Percentiles rank a stretch among this genome's conserved stretches.
Conservation (phyloP, 2,113 vertebrate species). For the Psammodynastes pulverulentus region DNA sequence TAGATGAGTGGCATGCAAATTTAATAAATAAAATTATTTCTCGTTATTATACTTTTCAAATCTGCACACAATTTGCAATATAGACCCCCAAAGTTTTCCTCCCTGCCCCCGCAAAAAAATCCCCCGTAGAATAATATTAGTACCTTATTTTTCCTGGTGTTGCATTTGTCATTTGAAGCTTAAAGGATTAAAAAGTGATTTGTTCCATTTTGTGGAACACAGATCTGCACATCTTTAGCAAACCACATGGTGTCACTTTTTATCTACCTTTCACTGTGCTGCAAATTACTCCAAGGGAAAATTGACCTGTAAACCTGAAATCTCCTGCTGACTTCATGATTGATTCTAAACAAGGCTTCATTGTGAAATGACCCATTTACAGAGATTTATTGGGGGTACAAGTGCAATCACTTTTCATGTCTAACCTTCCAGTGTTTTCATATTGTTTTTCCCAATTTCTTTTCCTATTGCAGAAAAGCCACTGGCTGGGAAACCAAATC, state of each 20-base stretch:
- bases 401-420: not conserved
- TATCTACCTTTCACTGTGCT: not conserved
- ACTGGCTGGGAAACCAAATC: not conserved
- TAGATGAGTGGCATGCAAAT: not conserved
- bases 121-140: not conserved
- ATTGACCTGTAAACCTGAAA: not conserved
- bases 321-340: not conserved
- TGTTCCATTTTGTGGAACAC: rapidly evolving
- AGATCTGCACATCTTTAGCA: not conserved
- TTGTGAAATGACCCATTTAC: not conserved
- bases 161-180: not conserved
- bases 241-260: constrained; percentile 36
- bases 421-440: not conserved
- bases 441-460: not conserved
- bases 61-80: not conserved
- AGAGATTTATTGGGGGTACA: not conserved
- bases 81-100: not conserved
- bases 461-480: not conserved
- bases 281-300: not conserved
- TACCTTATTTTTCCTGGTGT: not conserved
- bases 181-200: not conserved
- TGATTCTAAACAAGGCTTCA: not conserved
- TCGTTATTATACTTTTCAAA: not conserved
- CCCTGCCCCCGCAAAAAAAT: no score
- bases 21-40: not conserved